phyloP scores from a whole-genome alignment of 2,797 vertebrate species.

The Anabacerthia variegaticeps region DNA sequence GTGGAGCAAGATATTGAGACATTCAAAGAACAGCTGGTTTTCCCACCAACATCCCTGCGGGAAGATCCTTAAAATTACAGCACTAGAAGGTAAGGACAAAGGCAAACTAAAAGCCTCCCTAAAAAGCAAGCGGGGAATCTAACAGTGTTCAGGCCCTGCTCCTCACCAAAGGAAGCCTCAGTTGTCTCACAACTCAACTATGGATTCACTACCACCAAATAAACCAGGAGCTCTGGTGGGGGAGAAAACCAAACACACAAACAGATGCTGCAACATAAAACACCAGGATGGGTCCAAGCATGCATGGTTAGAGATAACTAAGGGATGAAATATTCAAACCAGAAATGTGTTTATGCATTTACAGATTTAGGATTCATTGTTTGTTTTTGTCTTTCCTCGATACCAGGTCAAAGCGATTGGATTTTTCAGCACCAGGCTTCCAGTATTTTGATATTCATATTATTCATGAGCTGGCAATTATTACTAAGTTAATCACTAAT shows the following conservation, averaged over 20 bases:
- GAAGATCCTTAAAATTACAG: not conserved
- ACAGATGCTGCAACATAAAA: slow-evolving; percentile 17
- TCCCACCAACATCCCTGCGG: not conserved
- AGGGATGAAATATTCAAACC: not conserved
- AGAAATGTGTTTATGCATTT: slow-evolving; percentile 52
- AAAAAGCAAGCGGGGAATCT: not conserved
- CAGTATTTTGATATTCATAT: slow-evolving; percentile 11
- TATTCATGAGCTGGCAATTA: slow-evolving; percentile 74
- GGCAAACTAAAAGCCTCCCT: not conserved
- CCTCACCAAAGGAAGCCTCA: not conserved
- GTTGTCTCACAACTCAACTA: not conserved
- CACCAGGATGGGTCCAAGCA: slow-evolving; percentile 6
- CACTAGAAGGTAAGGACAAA: not conserved
- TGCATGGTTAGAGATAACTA: not conserved
- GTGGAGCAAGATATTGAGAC: not conserved
- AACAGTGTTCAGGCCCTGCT: not conserved
- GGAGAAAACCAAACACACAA: not conserved
- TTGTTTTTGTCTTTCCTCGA: slow-evolving; percentile 40
- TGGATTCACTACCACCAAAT: slow-evolving; percentile 14
- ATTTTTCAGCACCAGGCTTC: slow-evolving; percentile 38
- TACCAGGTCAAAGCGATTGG: not conserved
- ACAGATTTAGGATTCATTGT: slow-evolving; percentile 72
- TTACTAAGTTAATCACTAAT: not conserved
- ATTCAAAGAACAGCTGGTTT: not conserved
- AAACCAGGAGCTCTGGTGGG: not conserved